phyloP scores from a whole-genome alignment of 2,797 vertebrate genomes.

The Acipenser ruthenus region DNA sequence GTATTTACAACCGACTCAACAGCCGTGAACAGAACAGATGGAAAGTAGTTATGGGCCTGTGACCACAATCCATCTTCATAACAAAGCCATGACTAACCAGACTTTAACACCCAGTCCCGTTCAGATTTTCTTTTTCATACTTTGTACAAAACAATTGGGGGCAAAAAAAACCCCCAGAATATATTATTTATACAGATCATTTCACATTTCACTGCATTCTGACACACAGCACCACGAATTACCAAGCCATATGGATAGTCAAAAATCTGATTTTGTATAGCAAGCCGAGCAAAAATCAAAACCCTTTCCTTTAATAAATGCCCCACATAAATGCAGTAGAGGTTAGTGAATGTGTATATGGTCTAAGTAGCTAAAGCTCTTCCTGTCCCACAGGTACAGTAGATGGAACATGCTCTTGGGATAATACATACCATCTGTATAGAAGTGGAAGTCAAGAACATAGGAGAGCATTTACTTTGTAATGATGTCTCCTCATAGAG shows the following conservation, averaged over 20 bases:
- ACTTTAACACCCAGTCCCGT: neutral
- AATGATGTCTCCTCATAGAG: too few species aligned
- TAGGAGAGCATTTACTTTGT: too few species aligned
- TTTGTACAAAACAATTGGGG: neutral
- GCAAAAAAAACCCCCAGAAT: neutral
- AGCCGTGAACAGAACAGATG: conserved; percentile 1
- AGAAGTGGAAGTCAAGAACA: too few species aligned
- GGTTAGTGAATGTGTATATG: too few species aligned
- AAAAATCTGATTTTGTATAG: neutral
- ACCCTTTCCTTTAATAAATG: too few species aligned
- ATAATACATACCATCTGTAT: too few species aligned
- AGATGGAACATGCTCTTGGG: too few species aligned
- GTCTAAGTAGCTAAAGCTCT: too few species aligned
- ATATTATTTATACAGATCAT: neutral
- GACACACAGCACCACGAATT: neutral
- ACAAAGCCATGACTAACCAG: neutral
- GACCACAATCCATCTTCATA: conserved; percentile 1
- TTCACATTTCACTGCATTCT: neutral
- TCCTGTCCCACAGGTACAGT: too few species aligned
- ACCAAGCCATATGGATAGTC: neutral
- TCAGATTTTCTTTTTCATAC: neutral
- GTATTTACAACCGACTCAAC: neutral
- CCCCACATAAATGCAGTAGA: too few species aligned
- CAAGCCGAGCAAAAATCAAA: too few species aligned
- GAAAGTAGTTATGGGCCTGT: neutral